Conservation (phyloP, 2,113 vertebrate species). For the Tachuris rubrigastra region DNA sequence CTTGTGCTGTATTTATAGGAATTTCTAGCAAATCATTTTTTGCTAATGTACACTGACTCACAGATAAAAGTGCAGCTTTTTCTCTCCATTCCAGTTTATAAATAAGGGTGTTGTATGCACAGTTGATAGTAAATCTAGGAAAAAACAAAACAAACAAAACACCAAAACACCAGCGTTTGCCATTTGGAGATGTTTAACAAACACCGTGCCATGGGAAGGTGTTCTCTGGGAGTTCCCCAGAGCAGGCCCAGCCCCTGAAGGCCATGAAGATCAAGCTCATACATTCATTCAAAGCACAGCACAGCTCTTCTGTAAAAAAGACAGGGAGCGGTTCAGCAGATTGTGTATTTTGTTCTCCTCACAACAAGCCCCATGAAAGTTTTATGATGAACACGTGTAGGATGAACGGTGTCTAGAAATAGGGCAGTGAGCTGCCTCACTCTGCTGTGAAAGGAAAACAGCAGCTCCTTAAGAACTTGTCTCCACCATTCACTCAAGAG, state of each 20-base stretch:
- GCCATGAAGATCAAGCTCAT: not conserved
- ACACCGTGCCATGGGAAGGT: not conserved
- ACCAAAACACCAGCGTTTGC: not conserved
- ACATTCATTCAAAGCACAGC: not conserved
- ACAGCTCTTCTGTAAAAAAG: not conserved
- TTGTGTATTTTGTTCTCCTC: not conserved
- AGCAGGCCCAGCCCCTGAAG: not conserved
- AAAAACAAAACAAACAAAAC: no score
- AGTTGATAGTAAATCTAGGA: not conserved
- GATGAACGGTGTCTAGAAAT: not conserved
- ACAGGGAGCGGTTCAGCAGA: not conserved
- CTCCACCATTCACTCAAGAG: not conserved
- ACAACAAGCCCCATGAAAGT: not conserved
- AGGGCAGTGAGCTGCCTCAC: not conserved
- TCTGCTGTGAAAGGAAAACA: not conserved
- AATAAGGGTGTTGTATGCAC: not conserved
- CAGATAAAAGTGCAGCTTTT: not conserved
- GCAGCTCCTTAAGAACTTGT: not conserved
- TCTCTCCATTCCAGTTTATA: not conserved
- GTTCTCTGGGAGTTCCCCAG: not conserved
- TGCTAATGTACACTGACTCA: not conserved
- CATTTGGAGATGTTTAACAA: not conserved
- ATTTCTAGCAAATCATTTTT: not conserved
- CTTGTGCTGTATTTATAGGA: not conserved
- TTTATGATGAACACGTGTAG: not conserved